These are phyloP conservation scores for Andrena hattorfiana DNA, from an alignment of 2,888 invertebrate species.

Conservation along the genomic window DNA sequence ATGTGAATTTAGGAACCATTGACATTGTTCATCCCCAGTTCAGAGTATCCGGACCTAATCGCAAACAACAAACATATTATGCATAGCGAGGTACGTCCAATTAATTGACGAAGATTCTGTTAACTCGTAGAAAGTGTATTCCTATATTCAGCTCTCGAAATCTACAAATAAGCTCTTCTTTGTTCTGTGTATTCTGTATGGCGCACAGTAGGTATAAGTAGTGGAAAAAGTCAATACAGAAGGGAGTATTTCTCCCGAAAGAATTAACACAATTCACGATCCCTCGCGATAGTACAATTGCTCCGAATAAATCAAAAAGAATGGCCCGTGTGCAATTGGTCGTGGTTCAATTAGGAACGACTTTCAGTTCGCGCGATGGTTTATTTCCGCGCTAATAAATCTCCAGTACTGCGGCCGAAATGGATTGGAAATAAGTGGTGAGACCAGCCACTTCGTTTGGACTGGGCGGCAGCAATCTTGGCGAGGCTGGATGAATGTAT, in stretches of 20 bases:
- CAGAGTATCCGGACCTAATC: conserved; percentile 80
- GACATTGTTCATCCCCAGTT: conserved; percentile 56
- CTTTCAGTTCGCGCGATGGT: conserved; percentile 81
- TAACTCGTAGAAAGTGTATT: neutral
- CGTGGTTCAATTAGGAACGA: conserved; percentile 33
- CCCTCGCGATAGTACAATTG: conserved; percentile 13
- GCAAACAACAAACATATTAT: conserved; percentile 83
- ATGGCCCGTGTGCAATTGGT: conserved; percentile 6
- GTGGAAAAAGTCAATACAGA: neutral
- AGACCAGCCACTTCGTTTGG: conserved; percentile 77
- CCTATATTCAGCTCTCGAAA: neutral
- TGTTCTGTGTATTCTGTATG: neutral
- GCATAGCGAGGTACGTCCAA: conserved; percentile 77
- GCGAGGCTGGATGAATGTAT: conserved; percentile 86
- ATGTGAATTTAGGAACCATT: conserved; percentile 57
- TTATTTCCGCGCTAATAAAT: conserved; percentile 83
- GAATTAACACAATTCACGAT: conserved; percentile 3
- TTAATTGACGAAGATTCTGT: neutral
- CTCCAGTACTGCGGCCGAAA: conserved; percentile 82
- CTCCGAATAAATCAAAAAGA: neutral
- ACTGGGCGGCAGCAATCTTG: conserved; percentile 79
- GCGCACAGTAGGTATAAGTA: neutral
- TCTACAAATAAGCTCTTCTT: neutral
- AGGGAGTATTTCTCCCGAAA: neutral
- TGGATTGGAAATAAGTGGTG: conserved; percentile 78